These are phyloP conservation scores for Delia radicum DNA, from an alignment of 1,140 invertebrate genomes.

Conservation along the genomic window DNA sequence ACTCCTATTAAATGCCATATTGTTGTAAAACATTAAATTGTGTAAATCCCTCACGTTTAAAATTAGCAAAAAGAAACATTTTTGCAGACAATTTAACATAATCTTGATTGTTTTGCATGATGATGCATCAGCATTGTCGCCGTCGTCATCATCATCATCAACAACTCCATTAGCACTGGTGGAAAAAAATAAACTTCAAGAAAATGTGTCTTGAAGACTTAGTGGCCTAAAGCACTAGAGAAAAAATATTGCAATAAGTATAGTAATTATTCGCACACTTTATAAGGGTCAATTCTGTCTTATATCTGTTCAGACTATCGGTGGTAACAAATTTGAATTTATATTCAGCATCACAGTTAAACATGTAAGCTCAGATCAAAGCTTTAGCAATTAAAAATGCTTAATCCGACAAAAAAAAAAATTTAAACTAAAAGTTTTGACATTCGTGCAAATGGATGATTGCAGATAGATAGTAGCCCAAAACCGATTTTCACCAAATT, in stretches of 20 bases:
- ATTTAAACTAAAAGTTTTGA: too few species aligned
- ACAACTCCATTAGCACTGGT: neutral
- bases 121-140: neutral
- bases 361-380: too few species aligned
- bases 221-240: neutral
- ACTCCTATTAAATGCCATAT: neutral
- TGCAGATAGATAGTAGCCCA: too few species aligned
- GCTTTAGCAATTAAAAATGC: too few species aligned
- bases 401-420: too few species aligned
- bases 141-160: neutral
- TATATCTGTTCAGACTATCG: too few species aligned
- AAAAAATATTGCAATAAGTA: neutral
- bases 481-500: too few species aligned
- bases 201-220: neutral
- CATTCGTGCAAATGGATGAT: too few species aligned
- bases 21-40: neutral
- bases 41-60: neutral
- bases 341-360: too few species aligned
- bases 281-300: too few species aligned
- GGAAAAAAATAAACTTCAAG: neutral
- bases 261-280: neutral
- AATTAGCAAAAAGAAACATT: neutral
- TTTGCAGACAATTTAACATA: neutral
- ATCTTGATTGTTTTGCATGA: conserved; percentile 4
- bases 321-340: too few species aligned